Evolutionary conservation across 2,113 vertebrate genomes (phyloP).

Genomic region (Chiloscyllium plagiosum): DNA sequence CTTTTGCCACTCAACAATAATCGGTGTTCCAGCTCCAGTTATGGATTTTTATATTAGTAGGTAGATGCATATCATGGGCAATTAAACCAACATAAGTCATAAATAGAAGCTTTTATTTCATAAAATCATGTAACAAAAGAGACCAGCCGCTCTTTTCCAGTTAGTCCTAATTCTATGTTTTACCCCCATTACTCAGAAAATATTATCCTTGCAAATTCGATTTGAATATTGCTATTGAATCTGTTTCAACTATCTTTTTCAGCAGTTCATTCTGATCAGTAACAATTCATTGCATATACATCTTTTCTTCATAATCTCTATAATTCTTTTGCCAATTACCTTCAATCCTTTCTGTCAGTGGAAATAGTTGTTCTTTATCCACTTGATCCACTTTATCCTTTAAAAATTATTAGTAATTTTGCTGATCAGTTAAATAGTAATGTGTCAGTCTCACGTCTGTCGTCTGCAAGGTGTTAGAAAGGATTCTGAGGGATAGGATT

Average conservation of each 20-base stretch:
- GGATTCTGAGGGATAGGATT: too few relatives aligned
- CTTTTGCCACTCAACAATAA: neutral
- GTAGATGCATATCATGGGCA: neutral
- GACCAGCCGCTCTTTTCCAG: too few relatives aligned
- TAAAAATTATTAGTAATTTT: neutral
- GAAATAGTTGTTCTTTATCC: neutral
- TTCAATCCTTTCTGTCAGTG: neutral
- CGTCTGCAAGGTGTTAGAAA: too few relatives aligned
- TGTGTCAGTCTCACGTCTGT: too few relatives aligned
- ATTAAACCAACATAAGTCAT: neutral
- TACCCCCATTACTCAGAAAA: too few relatives aligned
- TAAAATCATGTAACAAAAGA: too few relatives aligned
- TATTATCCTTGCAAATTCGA: too few relatives aligned
- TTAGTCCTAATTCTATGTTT: too few relatives aligned
- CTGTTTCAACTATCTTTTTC: neutral
- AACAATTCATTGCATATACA: neutral
- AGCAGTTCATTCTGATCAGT: neutral
- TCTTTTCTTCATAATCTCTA: neutral
- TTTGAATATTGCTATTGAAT: neutral
- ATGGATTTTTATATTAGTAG: neutral
- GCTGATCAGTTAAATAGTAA: neutral
- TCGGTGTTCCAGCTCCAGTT: neutral
- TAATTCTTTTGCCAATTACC: neutral
- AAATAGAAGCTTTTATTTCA: neutral
- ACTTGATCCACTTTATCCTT: neutral